These are phyloP conservation scores for Drosophila tani DNA, from an alignment of 1,140 invertebrate genomes.

Conservation along the genomic window DNA sequence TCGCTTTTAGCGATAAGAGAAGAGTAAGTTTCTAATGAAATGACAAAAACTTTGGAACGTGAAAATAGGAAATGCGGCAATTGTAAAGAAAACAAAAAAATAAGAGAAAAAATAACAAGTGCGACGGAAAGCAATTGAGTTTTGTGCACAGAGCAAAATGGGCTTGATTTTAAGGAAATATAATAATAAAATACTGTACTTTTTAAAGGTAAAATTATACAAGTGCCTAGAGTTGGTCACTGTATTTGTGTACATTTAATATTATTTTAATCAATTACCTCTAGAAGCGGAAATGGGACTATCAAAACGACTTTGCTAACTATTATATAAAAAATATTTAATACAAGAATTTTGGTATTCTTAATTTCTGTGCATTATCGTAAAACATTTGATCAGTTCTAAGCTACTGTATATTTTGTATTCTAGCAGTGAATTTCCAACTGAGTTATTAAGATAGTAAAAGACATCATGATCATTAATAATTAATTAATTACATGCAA, in stretches of 20 bases:
- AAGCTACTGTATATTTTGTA: background rate
- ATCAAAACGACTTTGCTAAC: too few relatives aligned
- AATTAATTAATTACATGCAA: too few relatives aligned
- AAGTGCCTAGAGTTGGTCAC: background rate
- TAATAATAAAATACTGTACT: background rate
- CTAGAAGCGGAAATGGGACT: too few relatives aligned
- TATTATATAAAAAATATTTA: too few relatives aligned
- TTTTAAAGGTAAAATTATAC: too few relatives aligned
- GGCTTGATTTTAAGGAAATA: background rate
- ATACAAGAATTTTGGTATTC: too few relatives aligned
- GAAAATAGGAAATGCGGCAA: slow-evolving; percentile 43
- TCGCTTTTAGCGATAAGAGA: slow-evolving; percentile 45
- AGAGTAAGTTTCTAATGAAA: slow-evolving; percentile 62
- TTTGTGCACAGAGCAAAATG: slow-evolving; percentile 5
- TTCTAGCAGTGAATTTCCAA: too few relatives aligned
- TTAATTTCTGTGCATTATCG: slow-evolving; percentile 26
- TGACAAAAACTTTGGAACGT: slow-evolving; percentile 55
- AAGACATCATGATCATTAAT: too few relatives aligned
- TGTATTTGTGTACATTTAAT: too few relatives aligned
- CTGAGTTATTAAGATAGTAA: too few relatives aligned
- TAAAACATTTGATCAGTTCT: slow-evolving; percentile 47
- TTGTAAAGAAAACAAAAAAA: slow-evolving; percentile 24
- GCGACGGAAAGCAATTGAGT: slow-evolving; percentile 31
- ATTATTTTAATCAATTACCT: too few relatives aligned
- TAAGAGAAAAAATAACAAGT: slow-evolving; percentile 25